These are phyloP conservation scores for Actenoides hombroni DNA, from an alignment of 2,113 vertebrate genomes.

Conservation along the genomic window DNA sequence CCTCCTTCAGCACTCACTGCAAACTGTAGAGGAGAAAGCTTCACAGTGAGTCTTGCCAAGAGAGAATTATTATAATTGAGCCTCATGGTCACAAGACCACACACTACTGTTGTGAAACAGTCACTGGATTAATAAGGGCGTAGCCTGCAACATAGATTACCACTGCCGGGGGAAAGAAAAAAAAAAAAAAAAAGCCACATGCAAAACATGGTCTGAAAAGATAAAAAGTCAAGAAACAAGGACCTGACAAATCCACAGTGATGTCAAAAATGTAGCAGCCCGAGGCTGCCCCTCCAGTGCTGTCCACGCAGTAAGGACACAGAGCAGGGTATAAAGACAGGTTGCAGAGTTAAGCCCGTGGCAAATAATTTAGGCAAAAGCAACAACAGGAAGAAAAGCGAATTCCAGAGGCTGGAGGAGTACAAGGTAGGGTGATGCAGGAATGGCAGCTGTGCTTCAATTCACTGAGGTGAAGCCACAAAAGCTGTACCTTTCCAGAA, in stretches of 20 bases:
- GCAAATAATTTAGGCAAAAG: not conserved
- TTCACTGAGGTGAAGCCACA: not conserved
- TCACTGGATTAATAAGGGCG: conserved; percentile 24
- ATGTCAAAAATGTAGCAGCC: not conserved
- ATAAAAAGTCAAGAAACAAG: not conserved
- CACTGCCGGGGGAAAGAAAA: not conserved
- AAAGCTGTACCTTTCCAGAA: not conserved
- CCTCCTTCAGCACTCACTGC: not conserved
- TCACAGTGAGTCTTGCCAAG: not conserved
- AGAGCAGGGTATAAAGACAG: not conserved
- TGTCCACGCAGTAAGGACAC: not conserved
- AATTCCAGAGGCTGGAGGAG: not conserved
- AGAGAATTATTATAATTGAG: conserved; percentile 4
- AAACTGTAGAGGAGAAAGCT: conserved; percentile 10
- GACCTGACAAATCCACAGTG: not conserved
- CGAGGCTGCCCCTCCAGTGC: not conserved
- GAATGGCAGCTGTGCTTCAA: not conserved
- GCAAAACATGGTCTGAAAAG: not conserved
- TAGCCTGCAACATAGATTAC: not conserved
- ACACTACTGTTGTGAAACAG: not conserved
- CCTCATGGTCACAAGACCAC: conserved; percentile 25
- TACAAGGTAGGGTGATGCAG: not conserved
- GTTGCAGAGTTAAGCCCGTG: not conserved
- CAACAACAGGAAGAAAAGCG: not conserved
- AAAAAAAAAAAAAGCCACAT: not conserved